These are phyloP conservation scores for Pachymerium ferrugineum DNA, from an alignment of 2,888 invertebrate species.

Conservation along the genomic window DNA sequence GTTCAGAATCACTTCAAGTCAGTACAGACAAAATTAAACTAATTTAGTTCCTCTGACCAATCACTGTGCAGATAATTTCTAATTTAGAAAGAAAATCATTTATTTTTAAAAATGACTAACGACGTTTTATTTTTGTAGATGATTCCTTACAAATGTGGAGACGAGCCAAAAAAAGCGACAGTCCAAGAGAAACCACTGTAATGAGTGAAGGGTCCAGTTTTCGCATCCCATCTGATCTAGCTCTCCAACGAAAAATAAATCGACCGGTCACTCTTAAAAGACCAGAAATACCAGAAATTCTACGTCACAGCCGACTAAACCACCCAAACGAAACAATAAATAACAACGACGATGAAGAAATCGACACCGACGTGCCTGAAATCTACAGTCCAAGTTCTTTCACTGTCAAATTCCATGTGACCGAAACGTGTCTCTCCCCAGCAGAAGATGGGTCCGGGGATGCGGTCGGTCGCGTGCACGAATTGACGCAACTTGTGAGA, in stretches of 20 bases:
- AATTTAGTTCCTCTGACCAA: no score
- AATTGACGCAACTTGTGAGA: conserved; percentile 31
- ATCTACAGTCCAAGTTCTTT: not conserved
- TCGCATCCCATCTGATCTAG: conserved; percentile 49
- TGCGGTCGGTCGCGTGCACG: not conserved
- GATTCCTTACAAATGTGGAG: not conserved
- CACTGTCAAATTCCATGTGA: not conserved
- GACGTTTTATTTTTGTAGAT: not conserved
- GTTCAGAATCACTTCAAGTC: no score
- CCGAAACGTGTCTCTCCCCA: not conserved
- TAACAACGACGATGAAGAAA: not conserved
- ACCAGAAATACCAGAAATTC: conserved; percentile 36
- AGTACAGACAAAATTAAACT: no score
- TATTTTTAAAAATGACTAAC: not conserved
- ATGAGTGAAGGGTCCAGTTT: not conserved
- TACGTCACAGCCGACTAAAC: conserved; percentile 21
- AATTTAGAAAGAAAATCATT: not conserved
- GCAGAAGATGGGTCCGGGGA: not conserved
- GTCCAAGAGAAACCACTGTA: not conserved
- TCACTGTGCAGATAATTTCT: no score
- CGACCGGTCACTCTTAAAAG: conserved; percentile 47
- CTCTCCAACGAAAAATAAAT: conserved; percentile 62
- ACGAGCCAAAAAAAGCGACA: not conserved
- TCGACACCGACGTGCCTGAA: not conserved
- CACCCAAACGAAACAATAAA: not conserved